These are phyloP conservation scores for Carapus acus DNA, from an alignment of 2,797 vertebrate genomes.

Conservation along the genomic window DNA sequence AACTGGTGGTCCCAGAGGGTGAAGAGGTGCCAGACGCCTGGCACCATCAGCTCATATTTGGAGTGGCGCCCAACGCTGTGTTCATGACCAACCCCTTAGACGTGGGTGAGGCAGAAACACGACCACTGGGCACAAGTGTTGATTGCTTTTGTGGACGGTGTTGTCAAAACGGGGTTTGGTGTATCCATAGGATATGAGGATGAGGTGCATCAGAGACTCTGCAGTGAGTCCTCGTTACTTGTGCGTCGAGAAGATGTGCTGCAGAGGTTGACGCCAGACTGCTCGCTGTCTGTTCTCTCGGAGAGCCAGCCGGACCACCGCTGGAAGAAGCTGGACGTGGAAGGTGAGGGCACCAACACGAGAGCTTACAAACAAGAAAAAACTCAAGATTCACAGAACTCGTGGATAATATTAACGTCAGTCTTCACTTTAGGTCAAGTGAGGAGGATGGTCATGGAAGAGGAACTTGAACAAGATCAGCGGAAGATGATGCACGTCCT, in stretches of 20 bases:
- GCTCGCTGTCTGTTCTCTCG: constrained; percentile 44
- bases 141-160: no score
- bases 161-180: no score
- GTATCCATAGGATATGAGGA: constrained; percentile 61
- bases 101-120: constrained; percentile 58
- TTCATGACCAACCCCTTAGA: constrained; percentile 78
- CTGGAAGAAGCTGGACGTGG: constrained; percentile 66
- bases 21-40: constrained; percentile 77
- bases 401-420: not conserved
- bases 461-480: constrained; percentile 35
- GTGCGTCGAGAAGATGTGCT: constrained; percentile 72
- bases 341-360: constrained; percentile 45
- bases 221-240: constrained; percentile 72
- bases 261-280: constrained; percentile 51
- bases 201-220: constrained; percentile 63
- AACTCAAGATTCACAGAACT: not conserved
- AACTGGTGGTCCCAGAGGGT: constrained; percentile 62
- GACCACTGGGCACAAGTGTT: no score
- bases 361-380: not conserved
- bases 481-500: constrained; percentile 51
- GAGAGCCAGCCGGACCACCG: constrained; percentile 38
- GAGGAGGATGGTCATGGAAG: constrained; percentile 55
- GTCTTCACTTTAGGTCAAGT: constrained; percentile 63
- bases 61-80: constrained; percentile 56
- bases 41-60: constrained; percentile 79